Evolutionary conservation across 2,113 vertebrate species (phyloP), one percentile per base, ranked within the genome.

Genomic region (Pygoscelis adeliae): DNA sequence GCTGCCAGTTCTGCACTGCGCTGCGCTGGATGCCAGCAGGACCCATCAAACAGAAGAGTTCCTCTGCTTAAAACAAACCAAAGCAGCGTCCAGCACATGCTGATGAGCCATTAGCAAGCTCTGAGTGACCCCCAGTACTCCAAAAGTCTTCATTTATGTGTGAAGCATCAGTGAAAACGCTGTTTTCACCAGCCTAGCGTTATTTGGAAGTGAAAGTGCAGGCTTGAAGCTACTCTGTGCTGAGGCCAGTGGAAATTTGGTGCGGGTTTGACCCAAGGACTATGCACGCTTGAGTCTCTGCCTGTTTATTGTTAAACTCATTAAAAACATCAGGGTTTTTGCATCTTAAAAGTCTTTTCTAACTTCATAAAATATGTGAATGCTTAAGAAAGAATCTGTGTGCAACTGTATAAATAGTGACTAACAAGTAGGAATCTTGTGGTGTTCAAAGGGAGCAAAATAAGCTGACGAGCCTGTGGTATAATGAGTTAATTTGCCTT

Each of bases 271-370:
- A 97, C 86, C 86, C 26, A 4, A 69, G 79, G 66, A 58, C 90
- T 49, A 5, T 2, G 62, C 71, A 73, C 6, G 7, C 86, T 89
- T 81, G 5, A 36, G 80, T 77, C 42, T 70, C 83, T 88, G 94
- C 94, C 93, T 93, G 86, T 72, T 96, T 80, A 80, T 93, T 95
- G 89, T 96, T 95, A 81, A 81, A 81, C 67, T 95, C 96, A 94
- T 95, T 87, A 85, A 93, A 96, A 96, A 58, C 95, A 94, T 74
- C 52, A 4, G 82, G 89, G 13, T 2, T 91, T 83, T 86, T 84
- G 83, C 87, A 72, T 90, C 84, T 96, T 72, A 56, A 59, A 95
- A 95, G 84, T 40, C 82, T 72, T 81, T 85, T 46, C 78, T 88
- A 80, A 32, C 87, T 93, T 89, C 52, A 53, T 72, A 79, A 94